phyloP scores from a whole-genome alignment of 2,797 vertebrate genomes.

The Karalla daura region DNA sequence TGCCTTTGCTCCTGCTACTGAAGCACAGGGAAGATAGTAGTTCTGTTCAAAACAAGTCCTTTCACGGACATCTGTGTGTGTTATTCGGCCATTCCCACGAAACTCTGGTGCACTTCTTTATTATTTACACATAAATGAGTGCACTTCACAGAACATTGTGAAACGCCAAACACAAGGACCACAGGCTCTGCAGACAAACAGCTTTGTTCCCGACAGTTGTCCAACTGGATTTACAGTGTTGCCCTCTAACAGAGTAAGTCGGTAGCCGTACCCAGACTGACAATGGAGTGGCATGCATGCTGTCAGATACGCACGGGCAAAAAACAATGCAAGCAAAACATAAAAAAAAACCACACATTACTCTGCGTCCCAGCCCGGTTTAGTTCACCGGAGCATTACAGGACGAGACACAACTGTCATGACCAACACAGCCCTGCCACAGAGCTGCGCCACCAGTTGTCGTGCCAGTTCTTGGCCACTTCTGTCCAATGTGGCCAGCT shows the following conservation, averaged over 20 bases:
- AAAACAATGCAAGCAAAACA: no score
- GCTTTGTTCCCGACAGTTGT: not conserved
- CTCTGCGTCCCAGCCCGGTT: not conserved
- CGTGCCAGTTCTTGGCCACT: conserved; percentile 4
- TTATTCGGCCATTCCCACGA: not conserved
- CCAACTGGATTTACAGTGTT: not conserved
- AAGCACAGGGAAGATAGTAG: no score
- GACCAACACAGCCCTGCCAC: not conserved
- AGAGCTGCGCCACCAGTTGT: conserved; percentile 21
- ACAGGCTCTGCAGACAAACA: conserved; percentile 11
- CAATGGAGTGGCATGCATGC: not conserved
- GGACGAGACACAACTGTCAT: conserved; percentile 15
- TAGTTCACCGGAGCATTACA: conserved; percentile 9
- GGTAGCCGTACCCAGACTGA: not conserved
- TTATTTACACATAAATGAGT: conserved; percentile 10
- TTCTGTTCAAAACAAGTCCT: not conserved
- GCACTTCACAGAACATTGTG: not conserved
- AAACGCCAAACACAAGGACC: conserved; percentile 9
- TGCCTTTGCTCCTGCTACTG: not conserved
- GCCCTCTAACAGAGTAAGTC: not conserved
- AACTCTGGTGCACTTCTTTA: not conserved
- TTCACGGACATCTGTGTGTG: not conserved
- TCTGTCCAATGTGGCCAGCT: conserved; percentile 3
- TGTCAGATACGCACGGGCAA: not conserved
- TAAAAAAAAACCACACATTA: no score